Evolutionary conservation across 2,113 vertebrate genomes (phyloP).

Genomic region (Melanocharis versteri): DNA sequence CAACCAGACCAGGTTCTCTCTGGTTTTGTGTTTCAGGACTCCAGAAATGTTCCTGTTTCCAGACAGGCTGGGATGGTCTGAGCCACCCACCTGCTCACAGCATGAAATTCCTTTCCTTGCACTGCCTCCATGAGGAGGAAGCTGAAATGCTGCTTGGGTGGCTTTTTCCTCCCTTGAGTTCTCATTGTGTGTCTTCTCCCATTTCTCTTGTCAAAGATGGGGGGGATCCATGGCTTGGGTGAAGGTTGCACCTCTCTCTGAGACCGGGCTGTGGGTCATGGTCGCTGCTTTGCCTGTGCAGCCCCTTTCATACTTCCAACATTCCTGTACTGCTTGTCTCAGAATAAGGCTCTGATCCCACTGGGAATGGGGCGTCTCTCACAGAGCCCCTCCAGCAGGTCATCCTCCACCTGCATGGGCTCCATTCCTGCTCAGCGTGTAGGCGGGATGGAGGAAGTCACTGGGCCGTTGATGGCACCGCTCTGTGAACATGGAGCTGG

Average conservation of each 20-base stretch:
- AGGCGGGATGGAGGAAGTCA: background rate
- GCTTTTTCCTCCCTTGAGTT: background rate
- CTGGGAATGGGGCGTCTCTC: background rate
- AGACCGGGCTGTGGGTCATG: accelerated
- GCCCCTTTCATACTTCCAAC: background rate
- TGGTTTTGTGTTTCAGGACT: background rate
- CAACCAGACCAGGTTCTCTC: background rate
- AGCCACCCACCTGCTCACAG: background rate
- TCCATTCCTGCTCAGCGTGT: background rate
- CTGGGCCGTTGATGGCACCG: accelerated
- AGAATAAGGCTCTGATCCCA: background rate
- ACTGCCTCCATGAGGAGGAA: background rate
- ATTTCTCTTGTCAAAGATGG: background rate
- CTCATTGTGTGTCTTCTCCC: background rate
- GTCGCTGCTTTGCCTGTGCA: background rate
- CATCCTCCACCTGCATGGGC: accelerated
- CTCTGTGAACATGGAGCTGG: accelerated
- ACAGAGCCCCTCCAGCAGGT: accelerated
- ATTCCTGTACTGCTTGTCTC: background rate
- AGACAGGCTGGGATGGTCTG: accelerated
- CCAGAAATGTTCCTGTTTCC: background rate
- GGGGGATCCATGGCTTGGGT: background rate
- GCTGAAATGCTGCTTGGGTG: background rate
- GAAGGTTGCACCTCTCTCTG: background rate
- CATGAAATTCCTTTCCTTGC: background rate